Percentiles rank a stretch among this genome's conserved stretches.
Conservation (phyloP, 2,797 vertebrate genomes). For the Sebastolobus altivelis region DNA sequence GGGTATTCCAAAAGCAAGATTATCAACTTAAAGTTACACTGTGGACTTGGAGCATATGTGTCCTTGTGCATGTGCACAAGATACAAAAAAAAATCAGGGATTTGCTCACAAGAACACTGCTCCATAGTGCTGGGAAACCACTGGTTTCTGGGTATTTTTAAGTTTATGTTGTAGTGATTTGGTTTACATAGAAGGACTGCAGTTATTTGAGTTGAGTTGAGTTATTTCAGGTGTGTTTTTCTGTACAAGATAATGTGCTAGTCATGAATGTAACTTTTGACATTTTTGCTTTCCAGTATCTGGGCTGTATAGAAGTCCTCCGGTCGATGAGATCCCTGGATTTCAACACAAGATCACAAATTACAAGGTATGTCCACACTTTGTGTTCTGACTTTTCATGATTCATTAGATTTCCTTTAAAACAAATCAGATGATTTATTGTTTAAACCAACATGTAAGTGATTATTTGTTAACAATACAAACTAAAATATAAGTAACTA, state of each 20-base stretch:
- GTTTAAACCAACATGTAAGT: not conserved
- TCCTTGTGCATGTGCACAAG: not conserved
- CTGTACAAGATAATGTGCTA: not conserved
- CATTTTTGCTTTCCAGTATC: slow-evolving; percentile 88
- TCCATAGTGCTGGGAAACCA: not conserved
- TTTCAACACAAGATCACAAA: slow-evolving; percentile 96
- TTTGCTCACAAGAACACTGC: not conserved
- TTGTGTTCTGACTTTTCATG: not conserved
- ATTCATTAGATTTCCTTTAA: not conserved
- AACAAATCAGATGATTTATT: not conserved
- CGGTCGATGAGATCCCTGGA: slow-evolving; percentile 98
- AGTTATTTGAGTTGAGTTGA: not conserved
- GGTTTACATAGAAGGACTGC: not conserved
- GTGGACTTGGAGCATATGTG: not conserved
- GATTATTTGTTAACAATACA: not conserved
- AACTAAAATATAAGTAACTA: not conserved
- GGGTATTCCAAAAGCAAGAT: not conserved
- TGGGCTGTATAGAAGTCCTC: slow-evolving; percentile 98
- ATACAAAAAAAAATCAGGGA: not conserved
- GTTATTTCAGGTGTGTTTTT: not conserved
- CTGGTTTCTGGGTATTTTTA: not conserved
- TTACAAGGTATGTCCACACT: slow-evolving; percentile 91
- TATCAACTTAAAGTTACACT: not conserved
- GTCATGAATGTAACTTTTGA: not conserved
- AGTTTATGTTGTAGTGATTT: slow-evolving; percentile 4